These are phyloP conservation scores for Darevskia mixta DNA, from an alignment of 2,797 vertebrate genomes.

Conservation along the genomic window DNA sequence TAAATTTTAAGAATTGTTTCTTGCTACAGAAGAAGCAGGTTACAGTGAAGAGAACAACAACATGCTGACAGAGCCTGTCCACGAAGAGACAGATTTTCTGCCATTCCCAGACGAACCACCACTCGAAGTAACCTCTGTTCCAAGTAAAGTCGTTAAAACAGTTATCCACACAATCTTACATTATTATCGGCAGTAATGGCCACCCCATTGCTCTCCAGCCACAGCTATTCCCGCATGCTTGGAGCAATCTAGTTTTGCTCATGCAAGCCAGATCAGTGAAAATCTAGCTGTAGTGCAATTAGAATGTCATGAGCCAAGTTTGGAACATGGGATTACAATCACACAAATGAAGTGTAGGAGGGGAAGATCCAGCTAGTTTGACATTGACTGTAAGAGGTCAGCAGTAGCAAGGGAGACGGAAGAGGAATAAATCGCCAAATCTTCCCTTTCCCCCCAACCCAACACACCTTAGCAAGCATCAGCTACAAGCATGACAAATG, in stretches of 20 bases:
- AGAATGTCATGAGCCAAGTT: too few relatives aligned
- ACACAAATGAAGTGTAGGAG: neutral
- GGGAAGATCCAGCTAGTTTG: neutral
- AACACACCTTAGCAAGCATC: neutral
- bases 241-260: neutral
- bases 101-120: neutral
- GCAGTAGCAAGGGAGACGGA: neutral
- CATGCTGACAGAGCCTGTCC: neutral
- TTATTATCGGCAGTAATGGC: neutral
- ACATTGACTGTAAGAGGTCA: neutral
- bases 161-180: neutral
- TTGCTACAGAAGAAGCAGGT: neutral
- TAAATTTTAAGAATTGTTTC: neutral
- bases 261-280: neutral
- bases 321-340: neutral
- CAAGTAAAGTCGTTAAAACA: constrained; percentile 21
- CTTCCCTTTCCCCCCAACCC: too few relatives aligned
- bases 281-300: neutral
- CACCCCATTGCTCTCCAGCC: neutral
- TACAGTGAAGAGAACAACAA: neutral
- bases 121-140: neutral
- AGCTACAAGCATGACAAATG: neutral
- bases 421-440: neutral
- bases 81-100: neutral
- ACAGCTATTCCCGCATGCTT: neutral